Evolutionary conservation across 2,113 vertebrate genomes (phyloP).

Genomic region (Petromus typicus): DNA sequence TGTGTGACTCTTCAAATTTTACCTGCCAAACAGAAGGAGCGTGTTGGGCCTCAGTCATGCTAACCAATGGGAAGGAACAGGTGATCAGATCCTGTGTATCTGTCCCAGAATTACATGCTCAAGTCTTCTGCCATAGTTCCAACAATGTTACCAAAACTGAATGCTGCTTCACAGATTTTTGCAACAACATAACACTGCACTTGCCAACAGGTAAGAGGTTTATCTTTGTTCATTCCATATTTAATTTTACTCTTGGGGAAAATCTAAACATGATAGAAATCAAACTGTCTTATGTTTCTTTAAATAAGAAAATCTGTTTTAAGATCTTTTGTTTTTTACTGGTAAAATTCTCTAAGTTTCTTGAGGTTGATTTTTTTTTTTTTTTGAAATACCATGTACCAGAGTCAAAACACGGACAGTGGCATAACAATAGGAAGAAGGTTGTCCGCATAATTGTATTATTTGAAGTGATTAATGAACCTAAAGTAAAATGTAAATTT

Average conservation of each 20-base stretch:
- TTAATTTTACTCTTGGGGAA: conserved; percentile 25
- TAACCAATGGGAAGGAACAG: conserved; percentile 94
- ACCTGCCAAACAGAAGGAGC: conserved; percentile 96
- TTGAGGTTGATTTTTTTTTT: conserved; percentile 35
- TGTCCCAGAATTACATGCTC: conserved; percentile 92
- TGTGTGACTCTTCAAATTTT: conserved; percentile 93
- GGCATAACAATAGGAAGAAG: conserved; percentile 20
- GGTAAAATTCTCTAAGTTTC: conserved; percentile 14
- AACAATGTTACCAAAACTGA: conserved; percentile 94
- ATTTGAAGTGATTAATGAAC: conserved; percentile 52
- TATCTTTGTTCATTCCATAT: conserved; percentile 45
- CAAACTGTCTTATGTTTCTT: conserved; percentile 46
- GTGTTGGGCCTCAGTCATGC: conserved; percentile 97
- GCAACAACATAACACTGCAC: conserved; percentile 96
- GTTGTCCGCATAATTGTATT: conserved; percentile 13
- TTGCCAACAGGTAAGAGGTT: conserved; percentile 89
- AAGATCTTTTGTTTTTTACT: neutral
- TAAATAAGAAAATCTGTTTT: conserved; percentile 55
- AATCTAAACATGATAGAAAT: neutral
- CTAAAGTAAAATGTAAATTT: conserved; percentile 45
- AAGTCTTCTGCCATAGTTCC: conserved; percentile 96
- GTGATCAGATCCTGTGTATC: conserved; percentile 94
- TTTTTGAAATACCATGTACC: neutral
- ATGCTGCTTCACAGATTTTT: conserved; percentile 98
- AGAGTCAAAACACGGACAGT: conserved; percentile 44